Evolutionary conservation across 2,797 vertebrate species (phyloP).

Genomic region (Typhlichthys subterraneus): DNA sequence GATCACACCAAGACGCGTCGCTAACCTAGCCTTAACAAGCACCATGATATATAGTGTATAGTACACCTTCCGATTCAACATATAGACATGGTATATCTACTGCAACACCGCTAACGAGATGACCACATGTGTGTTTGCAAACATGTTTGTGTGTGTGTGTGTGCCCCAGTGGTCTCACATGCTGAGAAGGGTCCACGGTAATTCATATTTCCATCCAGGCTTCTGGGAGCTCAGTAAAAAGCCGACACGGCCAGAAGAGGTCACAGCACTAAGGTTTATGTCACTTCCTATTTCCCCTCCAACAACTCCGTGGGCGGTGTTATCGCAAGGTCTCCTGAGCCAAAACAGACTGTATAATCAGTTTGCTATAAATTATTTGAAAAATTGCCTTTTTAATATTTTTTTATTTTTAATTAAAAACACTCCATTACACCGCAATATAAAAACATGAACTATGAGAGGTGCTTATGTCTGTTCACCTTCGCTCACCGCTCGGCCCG

Average conservation of each 20-base stretch:
- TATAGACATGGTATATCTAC: no score
- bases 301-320: conserved; percentile 53
- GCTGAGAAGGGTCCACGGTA: conserved; percentile 20
- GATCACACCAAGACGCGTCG: no score
- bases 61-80: no score
- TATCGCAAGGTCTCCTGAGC: conserved; percentile 48
- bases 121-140: background rate
- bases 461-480: conserved; percentile 45
- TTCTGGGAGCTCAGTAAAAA: conserved; percentile 40
- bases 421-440: conserved; percentile 64
- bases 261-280: conserved; percentile 52
- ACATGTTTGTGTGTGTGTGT: background rate
- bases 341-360: conserved; percentile 56
- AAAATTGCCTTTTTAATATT: conserved; percentile 50
- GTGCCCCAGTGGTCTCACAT: background rate
- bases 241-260: conserved; percentile 38
- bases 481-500: conserved; percentile 9
- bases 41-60: no score
- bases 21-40: no score
- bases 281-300: conserved; percentile 63
- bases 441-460: conserved; percentile 68
- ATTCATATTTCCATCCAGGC: conserved; percentile 51
- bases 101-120: background rate
- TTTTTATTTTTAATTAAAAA: conserved; percentile 62
- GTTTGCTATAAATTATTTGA: conserved; percentile 56